Percentiles rank a stretch among this genome's conserved stretches.
phyloP scores from a whole-genome alignment of 2,797 vertebrate species.

The Sebastes cheni region DNA sequence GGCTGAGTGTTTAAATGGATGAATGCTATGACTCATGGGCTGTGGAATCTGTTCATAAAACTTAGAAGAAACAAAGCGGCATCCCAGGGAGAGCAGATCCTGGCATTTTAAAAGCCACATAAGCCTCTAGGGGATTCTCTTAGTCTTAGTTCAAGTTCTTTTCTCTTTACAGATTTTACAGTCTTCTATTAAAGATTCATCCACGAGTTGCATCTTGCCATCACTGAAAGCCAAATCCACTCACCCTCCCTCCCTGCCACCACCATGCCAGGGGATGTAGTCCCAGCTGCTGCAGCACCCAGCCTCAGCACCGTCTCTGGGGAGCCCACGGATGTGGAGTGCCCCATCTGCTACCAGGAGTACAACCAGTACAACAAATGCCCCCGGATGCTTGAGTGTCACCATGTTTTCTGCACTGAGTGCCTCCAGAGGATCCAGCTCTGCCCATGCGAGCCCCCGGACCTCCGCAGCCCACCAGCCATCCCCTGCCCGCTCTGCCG shows the following conservation, averaged over 20 bases:
- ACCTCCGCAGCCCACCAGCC: constrained; percentile 49
- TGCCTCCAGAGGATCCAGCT: constrained; percentile 83
- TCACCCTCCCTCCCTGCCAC: not conserved
- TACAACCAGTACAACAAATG: constrained; percentile 81
- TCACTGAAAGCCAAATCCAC: not conserved
- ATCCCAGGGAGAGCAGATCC: constrained; percentile 12
- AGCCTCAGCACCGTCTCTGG: constrained; percentile 12
- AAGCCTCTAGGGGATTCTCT: not conserved
- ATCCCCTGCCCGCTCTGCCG: constrained; percentile 85
- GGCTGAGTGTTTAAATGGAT: constrained; percentile 39
- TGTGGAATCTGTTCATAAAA: constrained; percentile 63
- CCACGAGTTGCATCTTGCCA: not conserved
- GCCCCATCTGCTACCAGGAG: constrained; percentile 85
- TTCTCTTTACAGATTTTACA: constrained; percentile 41
- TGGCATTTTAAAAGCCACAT: constrained; percentile 1
- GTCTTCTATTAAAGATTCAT: not conserved
- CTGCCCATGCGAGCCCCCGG: constrained; percentile 45
- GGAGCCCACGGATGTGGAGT: constrained; percentile 80
- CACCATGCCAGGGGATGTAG: constrained; percentile 58
- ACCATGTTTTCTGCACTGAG: constrained; percentile 84
- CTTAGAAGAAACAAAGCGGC: constrained; percentile 38
- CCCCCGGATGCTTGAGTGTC: constrained; percentile 84
- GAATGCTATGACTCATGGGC: constrained; percentile 53
- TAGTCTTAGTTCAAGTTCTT: constrained; percentile 1
- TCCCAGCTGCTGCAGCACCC: constrained; percentile 21